Base-by-base conservation (phyloP, 2,113 vertebrate species). In the Pseudois nayaur region DNA sequence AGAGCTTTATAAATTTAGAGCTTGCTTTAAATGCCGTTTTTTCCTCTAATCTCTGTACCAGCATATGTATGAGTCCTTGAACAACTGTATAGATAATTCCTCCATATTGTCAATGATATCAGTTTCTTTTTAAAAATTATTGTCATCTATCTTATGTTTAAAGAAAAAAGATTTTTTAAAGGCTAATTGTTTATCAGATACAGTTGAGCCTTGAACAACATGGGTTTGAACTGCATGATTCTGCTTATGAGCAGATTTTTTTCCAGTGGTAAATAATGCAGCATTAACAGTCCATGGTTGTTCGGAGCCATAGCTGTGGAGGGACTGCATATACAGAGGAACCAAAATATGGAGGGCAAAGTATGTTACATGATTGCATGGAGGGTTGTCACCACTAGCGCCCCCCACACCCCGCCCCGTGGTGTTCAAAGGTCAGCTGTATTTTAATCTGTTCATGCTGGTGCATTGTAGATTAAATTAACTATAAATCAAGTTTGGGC, bases 61-160 rank as follows among this genome's bases (percentile, higher is more conserved):
- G 5, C 33, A 1, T 17, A 52, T 31, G 6, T 93, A 27, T 12
- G 57, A 87, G 16, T 50, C 55, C 78, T 81, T 88, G 64, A 85
- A 52, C 19, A 86, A 27, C 13, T 76, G 1, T 91, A 71, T 87
- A 78, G 85, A 86, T 86, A 13, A 71, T 93, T 60, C 23, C 17
- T 14, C 23, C 3, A 5, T 83, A 12, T 95, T 36, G 82, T 90
- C 40, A 93, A 64, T 43, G 54, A n/a, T 71, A 57, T 25, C 82
- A 82, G 59, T 95, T 93, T 94, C 16, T 97, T 87, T 97, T 62
- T 9, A 52, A 89, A 96, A 84, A 85, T 50, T 95, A 29, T 85
- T 92, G 54, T 91, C 55, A 94, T 48, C 6, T 83, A 13, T 40
- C 10, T 74, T 17, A 15, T 83, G 1, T 84, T 93, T 52, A 94